These are phyloP conservation scores for Clusia tigrina DNA, from an alignment of 2,888 invertebrate species.

Conservation along the genomic window DNA sequence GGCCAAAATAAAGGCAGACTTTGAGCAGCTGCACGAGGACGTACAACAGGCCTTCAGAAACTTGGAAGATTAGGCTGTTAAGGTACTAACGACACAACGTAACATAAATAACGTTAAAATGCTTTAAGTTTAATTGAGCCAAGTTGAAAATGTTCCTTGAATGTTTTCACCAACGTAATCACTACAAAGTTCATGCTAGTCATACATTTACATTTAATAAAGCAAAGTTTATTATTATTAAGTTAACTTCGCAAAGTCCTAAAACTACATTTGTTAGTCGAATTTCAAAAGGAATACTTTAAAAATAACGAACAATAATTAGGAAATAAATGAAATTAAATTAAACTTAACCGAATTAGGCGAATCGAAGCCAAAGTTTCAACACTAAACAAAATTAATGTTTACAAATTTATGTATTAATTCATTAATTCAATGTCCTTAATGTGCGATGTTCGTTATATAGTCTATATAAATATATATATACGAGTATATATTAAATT, in stretches of 20 bases:
- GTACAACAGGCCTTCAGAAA: conserved; percentile 97
- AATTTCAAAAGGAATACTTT: conserved; percentile 8
- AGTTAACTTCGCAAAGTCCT: background rate
- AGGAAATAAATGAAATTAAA: conserved; percentile 39
- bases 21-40: conserved; percentile 94
- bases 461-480: too few relatives aligned
- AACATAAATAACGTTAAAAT: background rate
- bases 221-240: too few relatives aligned
- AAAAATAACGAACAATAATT: conserved; percentile 51
- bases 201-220: too few relatives aligned
- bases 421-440: background rate
- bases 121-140: background rate
- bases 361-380: background rate
- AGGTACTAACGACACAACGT: too few relatives aligned
- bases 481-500: too few relatives aligned
- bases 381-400: conserved; percentile 34
- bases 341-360: conserved; percentile 7
- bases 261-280: too few relatives aligned
- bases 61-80: conserved; percentile 88
- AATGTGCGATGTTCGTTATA: background rate
- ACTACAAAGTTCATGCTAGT: too few relatives aligned
- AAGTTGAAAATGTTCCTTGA: background rate
- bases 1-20: conserved; percentile 93
- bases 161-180: too few relatives aligned
- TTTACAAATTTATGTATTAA: conserved; percentile 14